Evolutionary conservation across 2,888 invertebrate genomes (phyloP).

Genomic region (Leistus spinibarbis): DNA sequence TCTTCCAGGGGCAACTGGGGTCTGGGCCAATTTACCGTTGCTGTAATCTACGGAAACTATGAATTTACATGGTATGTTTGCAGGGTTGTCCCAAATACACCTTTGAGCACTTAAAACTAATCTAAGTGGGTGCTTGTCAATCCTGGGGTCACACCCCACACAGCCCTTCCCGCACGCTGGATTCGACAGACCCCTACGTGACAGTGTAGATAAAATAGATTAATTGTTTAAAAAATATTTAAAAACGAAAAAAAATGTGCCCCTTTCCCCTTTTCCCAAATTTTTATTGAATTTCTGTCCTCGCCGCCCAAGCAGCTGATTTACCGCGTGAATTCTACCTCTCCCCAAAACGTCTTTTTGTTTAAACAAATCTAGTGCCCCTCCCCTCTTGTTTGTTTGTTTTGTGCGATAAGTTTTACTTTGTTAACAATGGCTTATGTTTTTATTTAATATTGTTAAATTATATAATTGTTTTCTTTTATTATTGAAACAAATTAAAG

Average conservation of each 20-base stretch:
- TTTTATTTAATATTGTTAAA: neutral
- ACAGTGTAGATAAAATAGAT: slow-evolving; percentile 34
- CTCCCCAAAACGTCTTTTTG: neutral
- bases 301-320: neutral
- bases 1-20: neutral
- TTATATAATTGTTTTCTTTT: neutral
- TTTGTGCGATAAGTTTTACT: neutral
- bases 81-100: neutral
- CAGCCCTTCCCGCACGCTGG: neutral
- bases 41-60: neutral
- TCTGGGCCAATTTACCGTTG: too few species aligned
- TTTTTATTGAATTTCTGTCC: neutral
- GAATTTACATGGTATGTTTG: neutral
- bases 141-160: neutral
- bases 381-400: neutral
- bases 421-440: neutral
- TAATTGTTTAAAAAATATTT: slow-evolving; percentile 24
- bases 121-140: neutral
- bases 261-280: neutral
- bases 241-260: neutral
- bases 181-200: slow-evolving; percentile 1
- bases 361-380: neutral
- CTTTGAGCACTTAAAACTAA: neutral
- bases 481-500: neutral
- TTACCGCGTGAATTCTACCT: neutral